Conservation (phyloP, 2,113 vertebrate genomes). For the Desmodus rotundus region DNA sequence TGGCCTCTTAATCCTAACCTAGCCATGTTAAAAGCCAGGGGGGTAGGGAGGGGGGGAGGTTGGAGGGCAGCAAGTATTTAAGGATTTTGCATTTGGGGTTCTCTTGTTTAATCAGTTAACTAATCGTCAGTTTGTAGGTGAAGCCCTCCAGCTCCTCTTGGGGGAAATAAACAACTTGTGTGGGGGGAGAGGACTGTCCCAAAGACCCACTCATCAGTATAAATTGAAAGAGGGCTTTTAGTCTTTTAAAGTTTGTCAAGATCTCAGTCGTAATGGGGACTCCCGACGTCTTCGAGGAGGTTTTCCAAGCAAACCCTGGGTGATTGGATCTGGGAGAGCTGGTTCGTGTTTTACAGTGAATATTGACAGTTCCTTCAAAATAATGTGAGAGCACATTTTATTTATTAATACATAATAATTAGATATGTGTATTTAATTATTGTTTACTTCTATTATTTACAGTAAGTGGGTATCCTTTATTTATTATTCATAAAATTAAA, state of each 20-base stretch:
- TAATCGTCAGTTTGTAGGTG: neutral
- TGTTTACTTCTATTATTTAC: no score
- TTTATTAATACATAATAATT: neutral
- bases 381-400: neutral
- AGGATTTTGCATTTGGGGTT: neutral
- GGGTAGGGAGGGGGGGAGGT: no score
- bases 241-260: neutral
- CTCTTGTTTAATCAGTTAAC: neutral
- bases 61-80: no score
- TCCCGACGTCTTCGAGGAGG: neutral
- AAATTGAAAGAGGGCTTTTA: neutral
- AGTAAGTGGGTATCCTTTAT: no score
- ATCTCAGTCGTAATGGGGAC: neutral
- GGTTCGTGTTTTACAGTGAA: neutral
- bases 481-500: no score
- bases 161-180: neutral
- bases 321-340: neutral
- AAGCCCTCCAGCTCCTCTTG: neutral
- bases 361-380: neutral
- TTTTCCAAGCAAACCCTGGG: neutral
- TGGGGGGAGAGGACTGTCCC: neutral
- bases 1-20: neutral
- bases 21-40: neutral
- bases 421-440: no score
- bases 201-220: neutral